These are phyloP conservation scores for Pristionchus mayeri DNA, from an alignment of 2,888 invertebrate genomes.

Conservation along the genomic window DNA sequence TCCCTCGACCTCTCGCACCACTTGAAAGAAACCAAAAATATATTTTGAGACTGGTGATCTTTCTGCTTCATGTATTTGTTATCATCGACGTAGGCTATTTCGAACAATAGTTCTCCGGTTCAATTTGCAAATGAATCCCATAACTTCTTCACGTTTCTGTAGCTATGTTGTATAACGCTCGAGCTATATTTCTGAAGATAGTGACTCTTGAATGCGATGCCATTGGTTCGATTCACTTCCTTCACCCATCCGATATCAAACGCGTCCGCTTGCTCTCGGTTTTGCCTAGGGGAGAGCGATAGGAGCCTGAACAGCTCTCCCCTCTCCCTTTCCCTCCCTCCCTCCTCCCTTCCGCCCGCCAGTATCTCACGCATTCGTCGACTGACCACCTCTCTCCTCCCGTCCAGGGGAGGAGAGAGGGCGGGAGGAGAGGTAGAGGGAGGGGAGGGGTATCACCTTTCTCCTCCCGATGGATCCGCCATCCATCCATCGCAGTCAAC, in stretches of 20 bases:
- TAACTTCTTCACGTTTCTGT: no score
- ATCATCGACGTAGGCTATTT: no score
- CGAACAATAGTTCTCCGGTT: no score
- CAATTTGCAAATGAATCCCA: no score
- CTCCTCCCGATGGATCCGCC: background rate
- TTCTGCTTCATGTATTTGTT: no score
- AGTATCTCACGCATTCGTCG: slow-evolving; percentile 16
- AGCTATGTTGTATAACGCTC: no score
- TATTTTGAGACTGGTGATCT: no score
- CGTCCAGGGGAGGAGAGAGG: background rate
- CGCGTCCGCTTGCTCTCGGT: slow-evolving; percentile 7
- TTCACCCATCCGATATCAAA: slow-evolving; percentile 16
- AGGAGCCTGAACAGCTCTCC: background rate
- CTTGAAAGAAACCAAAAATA: no score
- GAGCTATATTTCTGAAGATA: no score
- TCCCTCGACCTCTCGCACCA: no score
- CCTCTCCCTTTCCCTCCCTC: background rate
- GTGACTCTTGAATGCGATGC: no score
- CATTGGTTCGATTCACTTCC: background rate
- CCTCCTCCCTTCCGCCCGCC: background rate
- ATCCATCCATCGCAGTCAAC: background rate
- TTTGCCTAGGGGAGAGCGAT: background rate
- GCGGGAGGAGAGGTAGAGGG: background rate
- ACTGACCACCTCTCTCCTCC: slow-evolving; percentile 22
- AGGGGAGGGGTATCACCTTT: background rate